Evolutionary conservation across 2,888 invertebrate genomes (phyloP).

Genomic region (Zele albiditarsus): DNA sequence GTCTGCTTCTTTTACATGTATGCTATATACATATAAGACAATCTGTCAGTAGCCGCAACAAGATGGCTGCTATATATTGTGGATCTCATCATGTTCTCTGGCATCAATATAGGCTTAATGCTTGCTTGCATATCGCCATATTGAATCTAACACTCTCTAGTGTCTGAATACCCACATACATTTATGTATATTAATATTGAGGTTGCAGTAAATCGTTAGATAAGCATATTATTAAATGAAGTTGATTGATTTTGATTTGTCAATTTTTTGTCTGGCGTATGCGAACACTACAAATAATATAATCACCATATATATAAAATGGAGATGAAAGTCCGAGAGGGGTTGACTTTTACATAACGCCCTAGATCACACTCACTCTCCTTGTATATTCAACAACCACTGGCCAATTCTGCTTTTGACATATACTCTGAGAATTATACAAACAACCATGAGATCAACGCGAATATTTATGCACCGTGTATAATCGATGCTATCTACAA

Average conservation of each 20-base stretch:
- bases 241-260: no score
- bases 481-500: no score
- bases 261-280: no score
- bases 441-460: slow-evolving; percentile 16
- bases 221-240: no score
- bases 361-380: no score
- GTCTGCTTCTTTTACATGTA: background rate
- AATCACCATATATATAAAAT: slow-evolving; percentile 68
- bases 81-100: background rate
- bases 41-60: slow-evolving; percentile 39
- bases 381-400: slow-evolving; percentile 44
- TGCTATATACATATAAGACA: slow-evolving; percentile 1
- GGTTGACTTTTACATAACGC: slow-evolving; percentile 48
- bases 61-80: slow-evolving; percentile 35
- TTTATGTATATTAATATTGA: slow-evolving; percentile 19
- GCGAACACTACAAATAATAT: no score
- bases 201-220: slow-evolving; percentile 63
- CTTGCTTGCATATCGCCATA: slow-evolving; percentile 9
- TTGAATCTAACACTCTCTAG: slow-evolving; percentile 37
- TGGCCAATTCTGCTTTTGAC: slow-evolving; percentile 21
- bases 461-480: background rate
- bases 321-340: slow-evolving; percentile 67
- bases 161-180: slow-evolving; percentile 23
- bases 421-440: background rate
- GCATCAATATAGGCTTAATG: background rate